Conservation (phyloP, 2,113 vertebrate species). For the Clarias magur region DNA sequence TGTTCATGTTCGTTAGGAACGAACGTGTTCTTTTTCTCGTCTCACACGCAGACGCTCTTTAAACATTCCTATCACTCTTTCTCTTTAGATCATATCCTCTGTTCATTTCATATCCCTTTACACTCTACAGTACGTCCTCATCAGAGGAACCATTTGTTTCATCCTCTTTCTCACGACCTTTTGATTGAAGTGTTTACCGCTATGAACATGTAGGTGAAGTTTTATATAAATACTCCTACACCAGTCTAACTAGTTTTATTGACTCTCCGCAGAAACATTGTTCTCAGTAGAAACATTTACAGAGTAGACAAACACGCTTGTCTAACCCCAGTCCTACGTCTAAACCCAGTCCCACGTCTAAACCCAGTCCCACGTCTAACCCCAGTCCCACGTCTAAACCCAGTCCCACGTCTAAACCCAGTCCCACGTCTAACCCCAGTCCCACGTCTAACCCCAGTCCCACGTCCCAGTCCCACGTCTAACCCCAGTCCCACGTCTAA, state of each 20-base stretch:
- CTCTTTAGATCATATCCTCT: not conserved
- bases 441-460: too few species aligned
- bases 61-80: not conserved
- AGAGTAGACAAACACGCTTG: not conserved
- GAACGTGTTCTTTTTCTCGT: not conserved
- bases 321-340: not conserved
- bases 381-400: too few species aligned
- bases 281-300: slow-evolving; percentile 23
- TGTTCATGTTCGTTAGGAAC: not conserved
- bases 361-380: too few species aligned
- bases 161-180: not conserved
- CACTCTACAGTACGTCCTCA: not conserved
- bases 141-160: too few species aligned
- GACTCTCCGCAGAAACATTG: not conserved
- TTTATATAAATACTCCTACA: slow-evolving; percentile 32
- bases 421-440: too few species aligned
- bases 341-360: too few species aligned
- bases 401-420: too few species aligned
- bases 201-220: slow-evolving; percentile 4
- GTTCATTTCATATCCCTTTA: not conserved
- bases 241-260: slow-evolving; percentile 24
- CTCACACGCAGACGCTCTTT: not conserved
- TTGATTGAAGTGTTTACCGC: not conserved
- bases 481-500: too few species aligned
- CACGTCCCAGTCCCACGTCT: too few species aligned